Evolutionary conservation across 2,113 vertebrate species (phyloP), one percentile per base, ranked within the genome.

Genomic region (Tragelaphus scriptus): DNA sequence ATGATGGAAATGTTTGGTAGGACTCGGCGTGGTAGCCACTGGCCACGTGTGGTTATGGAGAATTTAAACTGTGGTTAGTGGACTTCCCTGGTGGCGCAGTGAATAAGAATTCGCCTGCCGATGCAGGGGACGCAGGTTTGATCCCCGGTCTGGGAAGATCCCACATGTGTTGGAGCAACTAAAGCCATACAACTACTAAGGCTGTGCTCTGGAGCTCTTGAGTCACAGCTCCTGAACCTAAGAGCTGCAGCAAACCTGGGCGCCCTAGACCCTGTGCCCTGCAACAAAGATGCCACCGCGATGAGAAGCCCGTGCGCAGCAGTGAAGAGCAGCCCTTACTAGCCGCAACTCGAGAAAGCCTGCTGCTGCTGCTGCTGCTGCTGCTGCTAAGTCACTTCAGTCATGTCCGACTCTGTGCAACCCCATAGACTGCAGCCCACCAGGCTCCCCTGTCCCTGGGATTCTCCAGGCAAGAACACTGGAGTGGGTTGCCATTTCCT

Each of bases 61-160:
- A 11, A 85, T 86, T 85, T 49, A 93, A 81, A 82, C 80, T 47
- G 26, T 28, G 63, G 19, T 16, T 25, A 40, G 26, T n/a, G 5
- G 32, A 21, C 65, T 36, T 71, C 19, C n/a, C 32, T n/a, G 32
- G 8, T 36, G 17, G 17, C 5, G 4, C 65, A 23, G 65, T 71
- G 65, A 36, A 5, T 71, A n/a, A 21, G 65, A 71, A 71, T 10
- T n/a, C 0, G 0, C n/a, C 65, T 71, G 65, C 65, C 65, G 0
- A 11, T 5, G 65, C n/a, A 71, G 17, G 65, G n/a, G 8, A 71
- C n/a, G 21, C 65, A 36, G 65, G n/a, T 36, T 71, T 11, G 65
- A 71, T 11, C n/a, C 65, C 65, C 21, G 17, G 65, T 21, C 65
- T 17, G 0, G n/a, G n/a, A 71, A 71, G 65, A 71, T 10, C 36